These are phyloP conservation scores for Meta bourneti DNA, from an alignment of 2,888 invertebrate species.

Conservation along the genomic window DNA sequence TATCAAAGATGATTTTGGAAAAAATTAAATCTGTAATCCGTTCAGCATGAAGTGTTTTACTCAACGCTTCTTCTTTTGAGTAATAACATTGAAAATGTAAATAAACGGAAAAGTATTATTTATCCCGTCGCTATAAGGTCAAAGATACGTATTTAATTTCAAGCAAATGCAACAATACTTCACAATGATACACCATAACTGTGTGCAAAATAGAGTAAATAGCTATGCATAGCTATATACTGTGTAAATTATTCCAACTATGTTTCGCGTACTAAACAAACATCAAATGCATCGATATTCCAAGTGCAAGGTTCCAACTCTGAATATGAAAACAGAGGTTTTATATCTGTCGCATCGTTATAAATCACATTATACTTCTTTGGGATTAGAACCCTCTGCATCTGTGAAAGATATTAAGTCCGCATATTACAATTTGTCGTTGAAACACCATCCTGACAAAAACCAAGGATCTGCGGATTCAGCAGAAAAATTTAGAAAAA, in stretches of 20 bases:
- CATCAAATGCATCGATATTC: background rate
- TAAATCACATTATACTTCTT: constrained; percentile 83
- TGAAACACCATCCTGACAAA: constrained; percentile 92
- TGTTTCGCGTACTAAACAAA: constrained; percentile 37
- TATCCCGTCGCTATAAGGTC: background rate
- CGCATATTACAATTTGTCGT: constrained; percentile 93
- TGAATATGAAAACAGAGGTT: background rate
- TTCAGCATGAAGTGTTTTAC: background rate
- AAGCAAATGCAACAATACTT: too few relatives aligned
- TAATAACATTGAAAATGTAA: background rate
- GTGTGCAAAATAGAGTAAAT: too few relatives aligned
- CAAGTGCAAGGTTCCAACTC: background rate
- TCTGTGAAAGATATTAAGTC: constrained; percentile 91
- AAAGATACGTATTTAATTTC: too few relatives aligned
- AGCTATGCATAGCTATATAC: too few relatives aligned
- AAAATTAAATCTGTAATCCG: too few relatives aligned
- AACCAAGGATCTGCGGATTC: constrained; percentile 85
- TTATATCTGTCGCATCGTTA: constrained; percentile 4
- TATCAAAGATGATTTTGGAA: too few relatives aligned
- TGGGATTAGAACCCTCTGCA: constrained; percentile 87
- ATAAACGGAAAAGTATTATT: background rate
- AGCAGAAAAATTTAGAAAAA: constrained; percentile 87
- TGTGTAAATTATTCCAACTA: background rate
- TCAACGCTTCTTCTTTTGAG: background rate
- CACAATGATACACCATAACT: too few relatives aligned